These are phyloP conservation scores for Tamias sibiricus DNA, from an alignment of 2,113 vertebrate genomes.

Conservation along the genomic window DNA sequence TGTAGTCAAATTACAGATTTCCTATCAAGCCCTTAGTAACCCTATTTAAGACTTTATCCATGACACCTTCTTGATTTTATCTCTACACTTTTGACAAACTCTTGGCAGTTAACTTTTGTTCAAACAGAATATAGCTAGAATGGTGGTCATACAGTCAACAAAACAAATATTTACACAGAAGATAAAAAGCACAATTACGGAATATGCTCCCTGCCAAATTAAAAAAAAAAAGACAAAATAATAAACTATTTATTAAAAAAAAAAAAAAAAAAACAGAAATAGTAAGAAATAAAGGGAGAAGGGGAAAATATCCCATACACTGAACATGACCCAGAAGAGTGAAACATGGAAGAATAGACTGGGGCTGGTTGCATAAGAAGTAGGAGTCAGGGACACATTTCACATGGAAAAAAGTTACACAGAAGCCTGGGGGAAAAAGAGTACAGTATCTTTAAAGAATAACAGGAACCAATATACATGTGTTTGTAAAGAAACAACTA, in stretches of 20 bases:
- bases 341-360: background rate
- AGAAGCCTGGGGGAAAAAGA: background rate
- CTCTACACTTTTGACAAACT: background rate
- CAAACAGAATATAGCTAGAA: conserved; percentile 30
- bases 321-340: background rate
- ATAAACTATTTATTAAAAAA: background rate
- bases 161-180: background rate
- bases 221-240: background rate
- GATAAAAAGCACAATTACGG: background rate
- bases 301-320: background rate
- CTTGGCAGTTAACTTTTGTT: conserved; percentile 28
- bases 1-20: conserved; percentile 29
- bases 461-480: background rate
- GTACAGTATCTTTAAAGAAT: background rate
- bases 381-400: background rate
- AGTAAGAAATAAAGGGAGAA: background rate
- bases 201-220: background rate
- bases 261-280: conserved; percentile 30
- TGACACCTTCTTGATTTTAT: background rate
- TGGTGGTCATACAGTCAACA: background rate
- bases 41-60: background rate
- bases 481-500: background rate
- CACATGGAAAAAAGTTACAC: background rate
- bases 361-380: background rate
- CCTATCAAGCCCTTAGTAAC: background rate